These are phyloP conservation scores for Nomada goodeniana DNA, from an alignment of 2,888 invertebrate genomes.

Conservation along the genomic window DNA sequence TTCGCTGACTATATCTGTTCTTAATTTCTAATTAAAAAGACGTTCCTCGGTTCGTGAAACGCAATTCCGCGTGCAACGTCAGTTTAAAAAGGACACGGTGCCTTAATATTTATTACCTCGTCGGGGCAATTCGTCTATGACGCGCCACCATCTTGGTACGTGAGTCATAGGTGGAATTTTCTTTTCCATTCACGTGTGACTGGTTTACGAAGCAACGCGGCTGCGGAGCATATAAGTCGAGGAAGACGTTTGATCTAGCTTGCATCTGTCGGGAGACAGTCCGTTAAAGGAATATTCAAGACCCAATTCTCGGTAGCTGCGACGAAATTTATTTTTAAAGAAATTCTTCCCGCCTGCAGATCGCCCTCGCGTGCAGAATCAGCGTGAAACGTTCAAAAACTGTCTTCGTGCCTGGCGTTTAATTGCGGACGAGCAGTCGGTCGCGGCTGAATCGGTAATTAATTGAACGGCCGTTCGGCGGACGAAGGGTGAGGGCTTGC, in stretches of 20 bases:
- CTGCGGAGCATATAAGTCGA: conserved; percentile 29
- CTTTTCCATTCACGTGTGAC: conserved; percentile 38
- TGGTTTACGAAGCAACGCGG: conserved; percentile 31
- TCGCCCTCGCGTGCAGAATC: background rate
- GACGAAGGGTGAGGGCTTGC: conserved; percentile 51
- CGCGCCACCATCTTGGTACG: conserved; percentile 11
- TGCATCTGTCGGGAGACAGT: conserved; percentile 31
- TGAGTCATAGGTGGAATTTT: conserved; percentile 32
- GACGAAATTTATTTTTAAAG: conserved; percentile 17
- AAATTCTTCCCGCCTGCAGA: conserved; percentile 17
- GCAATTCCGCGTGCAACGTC: too few relatives aligned
- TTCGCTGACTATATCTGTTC: too few relatives aligned
- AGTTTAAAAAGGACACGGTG: background rate
- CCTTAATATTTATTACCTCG: conserved; percentile 14
- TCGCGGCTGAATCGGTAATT: conserved; percentile 58
- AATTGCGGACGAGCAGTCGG: conserved; percentile 45
- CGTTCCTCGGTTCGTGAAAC: background rate
- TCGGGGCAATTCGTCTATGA: background rate
- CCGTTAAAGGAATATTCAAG: conserved; percentile 40
- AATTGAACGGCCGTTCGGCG: conserved; percentile 59
- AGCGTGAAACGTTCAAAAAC: background rate
- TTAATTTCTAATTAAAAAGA: background rate
- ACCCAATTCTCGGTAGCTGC: conserved; percentile 36
- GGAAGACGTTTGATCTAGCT: conserved; percentile 42
- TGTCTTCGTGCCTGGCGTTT: conserved; percentile 22